Evolutionary conservation across 2,797 vertebrate genomes (phyloP), one percentile per base, ranked within the genome.

Genomic region (Anolis apletophallus): DNA sequence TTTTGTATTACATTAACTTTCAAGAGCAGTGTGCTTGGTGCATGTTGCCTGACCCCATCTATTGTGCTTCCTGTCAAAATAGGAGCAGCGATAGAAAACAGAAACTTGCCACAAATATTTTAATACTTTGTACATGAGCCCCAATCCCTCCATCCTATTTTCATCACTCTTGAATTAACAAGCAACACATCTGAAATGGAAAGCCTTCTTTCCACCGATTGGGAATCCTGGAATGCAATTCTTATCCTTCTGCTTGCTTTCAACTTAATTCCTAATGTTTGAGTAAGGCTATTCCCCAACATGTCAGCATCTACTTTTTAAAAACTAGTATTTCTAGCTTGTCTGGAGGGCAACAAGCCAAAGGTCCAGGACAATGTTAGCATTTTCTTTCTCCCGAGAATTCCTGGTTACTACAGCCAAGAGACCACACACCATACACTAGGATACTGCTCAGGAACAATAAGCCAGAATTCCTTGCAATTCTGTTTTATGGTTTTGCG

Each of bases 361-460:
- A 29, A 5, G 54, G 50, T n/a, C 12, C 19, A 6, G 80, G 17
- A 36, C 32, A 69, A 52, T 11, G 50, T 52, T 81, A 81, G 54
- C 5, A 19, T 36, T 81, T 82, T 55, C 36, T 17, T 80, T 46
- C 36, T 21, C 29, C 29, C 6, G 14, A 36, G 61, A 80, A 36
- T 64, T 80, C 79, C 73, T 75, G 40, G 73, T 80, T 80, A 50
- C 10, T 46, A 40, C 29, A 64, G 36, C 29, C 61, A 52, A 3
- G 21, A 55, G 81, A 57, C 59, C 14, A 26, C 29, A 21, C 67
- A 59, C 29, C 71, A 46, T 83, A 29, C 36, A 61, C 55, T 55
- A 76, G 50, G 26, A n/a, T 59, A 46, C 79, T 50, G 67, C 81
- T 73, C 71, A 54, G 52, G 81, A 83, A 83, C 72, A 57, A 40